Conservation (phyloP, 2,888 invertebrate genomes). For the Acanthoscelides obtectus region DNA sequence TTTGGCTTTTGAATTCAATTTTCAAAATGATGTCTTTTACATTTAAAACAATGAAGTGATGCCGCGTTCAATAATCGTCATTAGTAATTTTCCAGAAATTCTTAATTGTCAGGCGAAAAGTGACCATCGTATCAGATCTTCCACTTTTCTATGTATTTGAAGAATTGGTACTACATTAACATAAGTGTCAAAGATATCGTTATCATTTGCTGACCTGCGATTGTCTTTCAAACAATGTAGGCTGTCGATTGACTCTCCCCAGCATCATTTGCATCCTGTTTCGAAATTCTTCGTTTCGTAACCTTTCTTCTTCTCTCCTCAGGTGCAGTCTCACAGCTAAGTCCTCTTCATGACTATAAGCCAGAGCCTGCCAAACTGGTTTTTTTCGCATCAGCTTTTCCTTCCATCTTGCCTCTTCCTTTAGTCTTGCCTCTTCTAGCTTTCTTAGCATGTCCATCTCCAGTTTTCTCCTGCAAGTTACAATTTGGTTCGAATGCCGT, state of each 20-base stretch:
- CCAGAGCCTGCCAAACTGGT: constrained; percentile 67
- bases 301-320: constrained; percentile 62
- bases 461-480: constrained; percentile 52
- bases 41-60: too few relatives aligned
- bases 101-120: too few relatives aligned
- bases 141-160: too few relatives aligned
- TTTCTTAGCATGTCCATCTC: constrained; percentile 58
- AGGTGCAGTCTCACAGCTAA: constrained; percentile 62
- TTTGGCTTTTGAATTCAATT: too few relatives aligned
- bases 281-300: constrained; percentile 62
- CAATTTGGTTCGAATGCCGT: too few relatives aligned
- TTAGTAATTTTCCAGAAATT: too few relatives aligned
- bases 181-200: too few relatives aligned
- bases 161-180: too few relatives aligned
- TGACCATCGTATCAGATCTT: too few relatives aligned
- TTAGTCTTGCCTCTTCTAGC: constrained; percentile 56
- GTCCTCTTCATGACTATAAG: constrained; percentile 63
- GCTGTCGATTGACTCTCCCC: constrained; percentile 64
- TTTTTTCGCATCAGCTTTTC: constrained; percentile 58
- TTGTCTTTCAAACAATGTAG: constrained; percentile 66
- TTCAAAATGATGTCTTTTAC: too few relatives aligned
- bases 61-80: too few relatives aligned
- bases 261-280: constrained; percentile 71
- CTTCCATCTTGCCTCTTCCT: constrained; percentile 55
- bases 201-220: constrained; percentile 51